A percentile compares a stretch with the other conserved stretches of the same genome.
These are phyloP conservation scores for Rhinoraja longicauda DNA, from an alignment of 2,797 vertebrate species.

Conservation along the genomic window DNA sequence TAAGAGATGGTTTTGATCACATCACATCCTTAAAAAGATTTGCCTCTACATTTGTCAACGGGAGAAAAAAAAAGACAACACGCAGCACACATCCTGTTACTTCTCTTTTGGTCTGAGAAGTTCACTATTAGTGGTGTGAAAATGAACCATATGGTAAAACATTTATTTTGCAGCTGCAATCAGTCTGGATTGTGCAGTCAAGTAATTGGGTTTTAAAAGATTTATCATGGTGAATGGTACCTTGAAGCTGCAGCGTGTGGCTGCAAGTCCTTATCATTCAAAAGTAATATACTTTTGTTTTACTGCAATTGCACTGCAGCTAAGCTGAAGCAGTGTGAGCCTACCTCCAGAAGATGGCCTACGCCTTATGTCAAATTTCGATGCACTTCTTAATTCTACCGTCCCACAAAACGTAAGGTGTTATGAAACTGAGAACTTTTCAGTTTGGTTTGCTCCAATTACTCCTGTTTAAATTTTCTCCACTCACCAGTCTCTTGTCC, in stretches of 20 bases:
- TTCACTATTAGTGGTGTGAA: not conserved
- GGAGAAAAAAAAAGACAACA: not conserved
- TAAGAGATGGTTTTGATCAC: not conserved
- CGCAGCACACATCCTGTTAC: not conserved
- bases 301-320: not conserved
- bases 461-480: not conserved
- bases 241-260: not conserved
- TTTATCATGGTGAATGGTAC: not conserved
- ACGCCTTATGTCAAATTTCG: not conserved
- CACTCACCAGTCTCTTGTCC: too few species aligned
- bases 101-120: not conserved
- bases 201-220: not conserved
- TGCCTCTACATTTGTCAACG: not conserved
- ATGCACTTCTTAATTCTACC: not conserved
- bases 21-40: not conserved
- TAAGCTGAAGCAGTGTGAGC: not conserved
- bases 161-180: not conserved
- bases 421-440: not conserved
- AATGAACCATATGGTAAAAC: not conserved
- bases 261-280: not conserved
- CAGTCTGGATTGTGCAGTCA: not conserved
- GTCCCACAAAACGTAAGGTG: not conserved
- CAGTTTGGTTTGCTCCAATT: not conserved
- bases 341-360: not conserved
- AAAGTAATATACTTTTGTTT: not conserved